Evolutionary conservation across 2,888 invertebrate species (phyloP), one percentile per base, ranked within the genome.

Genomic region (Napeogenes sylphis): DNA sequence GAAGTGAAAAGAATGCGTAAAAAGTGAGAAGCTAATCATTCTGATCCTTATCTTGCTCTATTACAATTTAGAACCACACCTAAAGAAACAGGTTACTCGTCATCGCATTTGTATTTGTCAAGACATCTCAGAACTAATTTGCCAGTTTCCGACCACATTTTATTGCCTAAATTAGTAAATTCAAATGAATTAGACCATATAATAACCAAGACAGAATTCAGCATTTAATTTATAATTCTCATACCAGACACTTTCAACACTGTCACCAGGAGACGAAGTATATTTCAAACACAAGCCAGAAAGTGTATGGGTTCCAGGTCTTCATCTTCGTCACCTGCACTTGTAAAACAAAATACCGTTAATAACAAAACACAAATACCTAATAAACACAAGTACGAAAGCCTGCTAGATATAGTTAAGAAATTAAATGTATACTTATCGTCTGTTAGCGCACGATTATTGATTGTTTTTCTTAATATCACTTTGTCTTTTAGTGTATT

Each of bases 21-120:
- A 45, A 60, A 60, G 46, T 55, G 59, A 55, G 5, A 10, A 33
- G 55, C 46, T 5, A 55, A 60, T 21, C 55, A 60, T 21, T 38
- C 59, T 5, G 59, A 60, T 55, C 55, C 45, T 8, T 45, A 60
- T 45, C 33, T 60, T 42, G 59, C 59, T 13, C n/a, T 60, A 4
- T 33, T 60, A n/a, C 55, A 55, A 45, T 55, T 55, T n/a, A 60
- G 59, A n/a, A 55, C 55, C 35, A 60, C 59, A 30, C 59, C 45
- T 32, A 60, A 60, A 55, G n/a, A 45, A 3, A 33, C 45, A 3
- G 33, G 10, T 13, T 59, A 32, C 38, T 59, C 59, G n/a, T 55
- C 59, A 32, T 13, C 55, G 12, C 59, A 59, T 45, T 33, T 59
- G 32, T 32, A 14, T 30, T 55, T 59, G 59, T 59, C 55, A n/a